These are phyloP conservation scores for Ctena decussata DNA, from an alignment of 2,888 invertebrate genomes.

Conservation along the genomic window DNA sequence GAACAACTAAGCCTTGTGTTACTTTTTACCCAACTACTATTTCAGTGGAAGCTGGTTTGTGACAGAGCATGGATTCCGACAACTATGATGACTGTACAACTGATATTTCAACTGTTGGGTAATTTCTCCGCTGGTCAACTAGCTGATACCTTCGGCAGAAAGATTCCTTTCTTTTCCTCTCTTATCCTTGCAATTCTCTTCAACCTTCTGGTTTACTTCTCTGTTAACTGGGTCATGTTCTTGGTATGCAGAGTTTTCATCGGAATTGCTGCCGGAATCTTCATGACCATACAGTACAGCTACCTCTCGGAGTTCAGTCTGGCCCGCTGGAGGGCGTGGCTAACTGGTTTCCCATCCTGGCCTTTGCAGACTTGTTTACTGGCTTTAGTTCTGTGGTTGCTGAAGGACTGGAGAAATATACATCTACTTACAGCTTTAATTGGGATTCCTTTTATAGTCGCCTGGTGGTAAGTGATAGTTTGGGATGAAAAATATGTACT, in stretches of 20 bases:
- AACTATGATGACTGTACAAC: conserved; percentile 45
- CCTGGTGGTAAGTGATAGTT: conserved; percentile 43
- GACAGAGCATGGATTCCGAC: conserved; percentile 46
- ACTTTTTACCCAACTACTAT: neutral
- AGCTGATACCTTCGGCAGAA: conserved; percentile 47
- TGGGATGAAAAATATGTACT: no score
- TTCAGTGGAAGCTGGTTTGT: conserved; percentile 51
- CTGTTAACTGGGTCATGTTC: conserved; percentile 48
- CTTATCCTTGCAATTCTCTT: conserved; percentile 17
- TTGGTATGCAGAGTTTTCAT: conserved; percentile 27
- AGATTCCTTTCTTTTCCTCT: conserved; percentile 42
- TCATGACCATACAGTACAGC: conserved; percentile 44
- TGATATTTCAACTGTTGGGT: conserved; percentile 38
- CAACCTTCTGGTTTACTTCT: conserved; percentile 32
- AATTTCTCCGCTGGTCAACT: conserved; percentile 45
- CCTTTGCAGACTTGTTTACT: conserved; percentile 33
- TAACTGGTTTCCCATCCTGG: conserved; percentile 44
- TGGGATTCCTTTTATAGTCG: neutral
- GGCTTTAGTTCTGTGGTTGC: conserved; percentile 23
- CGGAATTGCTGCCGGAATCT: conserved; percentile 41
- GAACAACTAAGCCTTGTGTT: no score
- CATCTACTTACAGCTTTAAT: conserved; percentile 9
- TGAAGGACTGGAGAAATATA: conserved; percentile 37
- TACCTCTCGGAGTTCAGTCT: conserved; percentile 44
- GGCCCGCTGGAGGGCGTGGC: conserved; percentile 44